Conservation (phyloP, 2,797 vertebrate species). For the Bufotes viridis region DNA sequence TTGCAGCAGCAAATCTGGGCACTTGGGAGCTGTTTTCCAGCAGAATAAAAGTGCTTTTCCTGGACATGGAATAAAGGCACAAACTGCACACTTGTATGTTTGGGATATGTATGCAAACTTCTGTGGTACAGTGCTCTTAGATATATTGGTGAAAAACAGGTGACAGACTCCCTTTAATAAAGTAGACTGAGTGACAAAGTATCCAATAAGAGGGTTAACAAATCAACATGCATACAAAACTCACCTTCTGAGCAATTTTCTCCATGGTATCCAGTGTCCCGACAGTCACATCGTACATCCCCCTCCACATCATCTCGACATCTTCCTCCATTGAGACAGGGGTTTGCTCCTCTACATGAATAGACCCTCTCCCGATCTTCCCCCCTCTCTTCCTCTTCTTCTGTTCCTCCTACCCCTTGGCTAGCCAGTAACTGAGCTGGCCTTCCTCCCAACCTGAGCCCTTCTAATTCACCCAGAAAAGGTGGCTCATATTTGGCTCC, state of each 20-base stretch:
- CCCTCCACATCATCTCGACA: constrained; percentile 75
- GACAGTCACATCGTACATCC: constrained; percentile 82
- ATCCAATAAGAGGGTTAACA: background rate
- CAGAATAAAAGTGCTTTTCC: too few relatives aligned
- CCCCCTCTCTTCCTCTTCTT: constrained; percentile 52
- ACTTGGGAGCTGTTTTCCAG: too few relatives aligned
- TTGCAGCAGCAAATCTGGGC: too few relatives aligned
- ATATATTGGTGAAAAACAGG: too few relatives aligned
- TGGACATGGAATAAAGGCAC: too few relatives aligned
- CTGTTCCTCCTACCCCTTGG: constrained; percentile 78
- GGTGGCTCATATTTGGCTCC: constrained; percentile 93
- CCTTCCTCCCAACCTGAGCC: constrained; percentile 85
- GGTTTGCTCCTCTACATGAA: constrained; percentile 79
- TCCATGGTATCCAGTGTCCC: constrained; percentile 85
- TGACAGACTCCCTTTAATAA: too few relatives aligned
- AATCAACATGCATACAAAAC: constrained; percentile 48
- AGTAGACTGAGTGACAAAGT: background rate
- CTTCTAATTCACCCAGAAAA: constrained; percentile 86
- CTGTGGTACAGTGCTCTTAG: too few relatives aligned
- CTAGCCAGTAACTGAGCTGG: constrained; percentile 84
- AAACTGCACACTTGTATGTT: too few relatives aligned
- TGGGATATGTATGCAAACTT: too few relatives aligned
- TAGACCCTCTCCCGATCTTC: constrained; percentile 21
- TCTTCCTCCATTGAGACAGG: constrained; percentile 84
- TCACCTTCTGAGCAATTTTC: constrained; percentile 93